Evolutionary conservation across 2,113 vertebrate species (phyloP), one percentile per base, ranked within the genome.

Genomic region (Megatriorchis doriae): DNA sequence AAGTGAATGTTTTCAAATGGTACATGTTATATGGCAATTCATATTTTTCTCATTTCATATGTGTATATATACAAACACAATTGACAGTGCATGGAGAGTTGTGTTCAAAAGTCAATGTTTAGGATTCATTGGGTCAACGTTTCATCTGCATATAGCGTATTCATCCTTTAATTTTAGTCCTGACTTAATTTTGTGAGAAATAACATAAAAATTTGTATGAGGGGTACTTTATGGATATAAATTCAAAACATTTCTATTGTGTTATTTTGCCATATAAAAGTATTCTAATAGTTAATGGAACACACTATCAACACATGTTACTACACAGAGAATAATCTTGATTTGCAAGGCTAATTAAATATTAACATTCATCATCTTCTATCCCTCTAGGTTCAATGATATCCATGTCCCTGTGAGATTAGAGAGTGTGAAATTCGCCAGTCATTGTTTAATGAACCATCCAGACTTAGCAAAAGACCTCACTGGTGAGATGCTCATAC

Each of bases 391-490:
- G 97, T 99, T 99, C 98, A 99, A 99, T 98, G 99, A 99, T 97
- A 99, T 99, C 97, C 99, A 99, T 84, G 99, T 99, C 96, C 99
- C 99, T 90, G 99, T 99, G 96, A 98, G 99, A 97, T 98, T 99
- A 97, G 99, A 99, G 97, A 99, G 99, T 98, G 99, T 99, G 86
- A 99, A 99, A 98, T 99, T 99, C 96, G 99, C 99, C 93, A 99
- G 99, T 97, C 99, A 99, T 97, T 99, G 99, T 97, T 98, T 99
- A 98, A 99, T 99, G 99, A 99, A 99, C 97, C 99, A 99, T 96
- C 99, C 99, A 94, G 99, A 99, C 96, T 98, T 99, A 98, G 99
- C 99, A 94, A 99, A 98, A 98, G 99, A 99, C 95, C 99, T 99
- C 65, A 99, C 99, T 98, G 99, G 99, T 99, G 97, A 98, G 97